These are phyloP conservation scores for Ianthella basta DNA, from an alignment of 37 sponge, comb jelly and placozoan genomes.

Conservation along the genomic window DNA sequence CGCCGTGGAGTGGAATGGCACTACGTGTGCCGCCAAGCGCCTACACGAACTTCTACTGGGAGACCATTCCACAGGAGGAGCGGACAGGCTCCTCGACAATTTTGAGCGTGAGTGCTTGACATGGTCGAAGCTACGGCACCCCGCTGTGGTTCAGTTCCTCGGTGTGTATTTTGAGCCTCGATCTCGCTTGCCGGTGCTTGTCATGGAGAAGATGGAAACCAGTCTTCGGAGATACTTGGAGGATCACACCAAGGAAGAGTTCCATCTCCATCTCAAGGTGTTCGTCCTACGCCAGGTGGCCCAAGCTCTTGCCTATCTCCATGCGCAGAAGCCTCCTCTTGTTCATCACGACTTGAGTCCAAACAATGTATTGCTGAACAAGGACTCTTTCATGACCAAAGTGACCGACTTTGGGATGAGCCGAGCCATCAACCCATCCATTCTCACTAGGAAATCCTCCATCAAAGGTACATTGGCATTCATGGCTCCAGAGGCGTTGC, in stretches of 20 bases:
- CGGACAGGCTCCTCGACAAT: too few species aligned
- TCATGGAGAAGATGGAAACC: constrained; percentile 15
- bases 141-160: background rate
- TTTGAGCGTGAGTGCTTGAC: background rate
- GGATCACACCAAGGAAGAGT: background rate
- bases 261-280: background rate
- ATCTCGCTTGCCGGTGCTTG: background rate
- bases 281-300: background rate
- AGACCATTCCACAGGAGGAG: too few species aligned
- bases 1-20: too few species aligned
- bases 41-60: too few species aligned
- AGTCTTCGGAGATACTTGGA: background rate
- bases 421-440: background rate
- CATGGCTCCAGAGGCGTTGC: background rate
- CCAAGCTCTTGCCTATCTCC: background rate
- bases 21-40: too few species aligned
- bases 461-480: background rate
- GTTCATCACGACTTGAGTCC: background rate
- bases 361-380: background rate
- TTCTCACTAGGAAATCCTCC: background rate
- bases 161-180: background rate
- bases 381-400: background rate
- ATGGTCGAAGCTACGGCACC: constrained; percentile 1
- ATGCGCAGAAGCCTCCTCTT: background rate
- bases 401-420: constrained; percentile 2